Base-by-base conservation (phyloP, 2,888 invertebrate species). In the Drosophila nigritarsus region DNA sequence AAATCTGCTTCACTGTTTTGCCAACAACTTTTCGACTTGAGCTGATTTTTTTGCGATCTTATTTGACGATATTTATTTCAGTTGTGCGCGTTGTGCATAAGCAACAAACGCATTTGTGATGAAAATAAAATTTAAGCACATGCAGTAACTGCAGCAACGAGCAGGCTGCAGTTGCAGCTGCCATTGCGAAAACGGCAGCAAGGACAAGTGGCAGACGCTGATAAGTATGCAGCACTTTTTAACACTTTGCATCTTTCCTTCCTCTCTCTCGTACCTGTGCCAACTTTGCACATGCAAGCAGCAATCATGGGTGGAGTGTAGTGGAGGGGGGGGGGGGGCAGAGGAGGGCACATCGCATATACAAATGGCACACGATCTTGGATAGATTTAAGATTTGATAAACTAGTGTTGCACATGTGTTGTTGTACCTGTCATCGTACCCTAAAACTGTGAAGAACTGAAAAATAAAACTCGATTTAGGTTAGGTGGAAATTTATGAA, bases 181-280 rank as follows among this genome's bases (percentile, higher is more conserved):
- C 29, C 18, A 54, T 63, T 50, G 65, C 70, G 45, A 68, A 73
- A 73, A 71, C 38, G 51, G 63, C 73, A 65, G 45, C 73, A 79
- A 84, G 87, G 83, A 84, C 85, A 75, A 86, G 84, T 82, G 75
- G 72, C 81, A 81, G 70, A 63, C 69, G 72, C 83, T 75, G 72
- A 67, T 74, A 85, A 87, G 87, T 87, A 83, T 75, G 83, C 85
- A 83, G 62, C 80, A 84, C 79, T 81, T 86, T 86, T 85, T 78
- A 61, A 67, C 65, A 65, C 55, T 66, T 60, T 60, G 36, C 56
- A 50, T 50, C 53, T 38, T 61, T 64, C 32, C 36, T 27, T 34
- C 2, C 42, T 20, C 13, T 18, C 42, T 27, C 18, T 18, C 51
- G 7, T 32, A 45, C 50, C 51, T 20, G 7, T 34, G 18, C 6